Base-by-base conservation (phyloP, 53 echinoderm and acorn worm genomes). In the Paracentrotus lividus region DNA sequence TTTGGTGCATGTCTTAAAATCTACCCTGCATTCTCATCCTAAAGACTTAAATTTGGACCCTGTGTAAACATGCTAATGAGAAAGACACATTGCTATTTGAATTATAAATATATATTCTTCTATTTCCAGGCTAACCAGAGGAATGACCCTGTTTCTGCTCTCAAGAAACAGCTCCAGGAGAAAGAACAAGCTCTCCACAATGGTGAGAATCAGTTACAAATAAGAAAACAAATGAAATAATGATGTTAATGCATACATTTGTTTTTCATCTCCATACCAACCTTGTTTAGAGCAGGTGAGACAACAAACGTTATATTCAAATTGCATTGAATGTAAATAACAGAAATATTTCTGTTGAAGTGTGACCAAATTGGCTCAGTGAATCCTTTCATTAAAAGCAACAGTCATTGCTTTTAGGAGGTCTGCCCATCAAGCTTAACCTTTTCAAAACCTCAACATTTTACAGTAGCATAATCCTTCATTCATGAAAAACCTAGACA, bases 111-210 rank as follows among this genome's bases (percentile, higher is more conserved):
- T n/a, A n/a, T n/a, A n/a, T n/a, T n/a, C n/a, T n/a, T 69, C 16
- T 72, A 18, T 72, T 72, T 72, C 5, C 58, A 99, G 99, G 97
- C 99, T 42, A 97, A 97, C 88, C 99, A 97, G 67, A 94, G 97
- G 75, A 93, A 94, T 84, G 99, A 99, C 68, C 97, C 99, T 10
- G 91, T 97, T 24, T 93, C 96, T 81, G 96, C 95, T 84, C 95
- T 99, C 91, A 99, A 99, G 95, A 99, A 97, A 92, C 99, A 99
- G 29, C 95, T 99, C 5, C 99, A 99, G 95, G 99, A 97, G 88
- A 99, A 99, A 77, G 99, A 99, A 94, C 99, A 99, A 65, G 96
- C 96, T 38, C 76, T 99, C 33, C 99, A 99, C 92, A 96, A 99
- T 96, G 99, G 99, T 99, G 61, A 90, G 81, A 45, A 81, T 24